Percentiles rank a stretch among this genome's conserved stretches.
Evolutionary conservation across 64 coral and sea anemone species (phyloP).

Genomic region (Stichodactyla mertensii): DNA sequence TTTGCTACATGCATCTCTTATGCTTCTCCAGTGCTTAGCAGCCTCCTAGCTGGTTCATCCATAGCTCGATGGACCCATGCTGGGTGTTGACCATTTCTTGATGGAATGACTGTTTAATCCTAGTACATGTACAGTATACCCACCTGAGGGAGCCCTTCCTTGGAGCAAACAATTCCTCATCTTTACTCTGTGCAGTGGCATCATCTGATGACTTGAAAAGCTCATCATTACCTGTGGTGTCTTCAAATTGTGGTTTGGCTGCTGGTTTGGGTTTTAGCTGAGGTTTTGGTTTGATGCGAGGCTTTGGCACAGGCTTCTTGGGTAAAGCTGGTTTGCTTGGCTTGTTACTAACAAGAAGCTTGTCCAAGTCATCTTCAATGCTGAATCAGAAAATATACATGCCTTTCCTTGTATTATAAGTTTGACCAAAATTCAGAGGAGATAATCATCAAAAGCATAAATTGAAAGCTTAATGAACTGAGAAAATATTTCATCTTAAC

Average conservation of each 20-base stretch:
- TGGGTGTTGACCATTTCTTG: no score
- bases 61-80: no score
- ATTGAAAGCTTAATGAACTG: no score
- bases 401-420: no score
- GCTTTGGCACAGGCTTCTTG: constrained; percentile 42
- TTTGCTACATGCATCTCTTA: no score
- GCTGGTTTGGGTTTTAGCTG: constrained; percentile 85
- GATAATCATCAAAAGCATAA: no score
- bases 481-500: no score
- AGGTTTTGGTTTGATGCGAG: constrained; percentile 69
- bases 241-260: constrained; percentile 62
- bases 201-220: constrained; percentile 32
- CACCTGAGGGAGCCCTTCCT: constrained; percentile 79
- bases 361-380: constrained; percentile 89
- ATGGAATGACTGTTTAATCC: background rate
- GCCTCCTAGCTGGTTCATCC: no score
- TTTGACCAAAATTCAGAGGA: no score
- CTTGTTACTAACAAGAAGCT: constrained; percentile 54
- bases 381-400: constrained; percentile 10
- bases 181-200: background rate
- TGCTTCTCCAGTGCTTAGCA: no score
- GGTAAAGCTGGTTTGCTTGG: constrained; percentile 50
- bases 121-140: background rate
- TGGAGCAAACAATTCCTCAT: constrained; percentile 63
- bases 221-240: constrained; percentile 61